phyloP scores from a whole-genome alignment of 2,113 vertebrate species.

The Actenoides hombroni region DNA sequence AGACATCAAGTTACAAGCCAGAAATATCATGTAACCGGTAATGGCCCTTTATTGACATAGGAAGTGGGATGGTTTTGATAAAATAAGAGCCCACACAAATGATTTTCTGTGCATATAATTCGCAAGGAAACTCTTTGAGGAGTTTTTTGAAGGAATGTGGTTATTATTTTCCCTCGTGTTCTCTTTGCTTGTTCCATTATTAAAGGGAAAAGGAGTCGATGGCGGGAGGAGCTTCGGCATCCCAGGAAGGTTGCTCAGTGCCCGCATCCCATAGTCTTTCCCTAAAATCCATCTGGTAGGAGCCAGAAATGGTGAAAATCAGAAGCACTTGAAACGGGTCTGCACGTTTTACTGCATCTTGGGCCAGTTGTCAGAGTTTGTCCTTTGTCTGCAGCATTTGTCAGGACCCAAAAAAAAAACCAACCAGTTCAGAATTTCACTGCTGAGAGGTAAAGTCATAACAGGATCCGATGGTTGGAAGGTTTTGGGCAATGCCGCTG shows the following conservation, averaged over 20 bases:
- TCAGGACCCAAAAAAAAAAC: neutral
- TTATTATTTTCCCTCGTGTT: neutral
- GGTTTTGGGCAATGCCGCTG: fast-evolving
- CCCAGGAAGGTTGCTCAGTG: neutral
- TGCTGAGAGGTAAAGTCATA: neutral
- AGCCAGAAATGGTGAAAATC: neutral
- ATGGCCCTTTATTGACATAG: neutral
- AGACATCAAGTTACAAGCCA: constrained; percentile 16
- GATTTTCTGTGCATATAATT: neutral
- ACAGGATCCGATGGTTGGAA: neutral
- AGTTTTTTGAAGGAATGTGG: neutral
- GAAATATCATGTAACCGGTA: constrained; percentile 17
- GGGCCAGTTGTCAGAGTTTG: neutral
- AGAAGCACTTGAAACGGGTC: neutral
- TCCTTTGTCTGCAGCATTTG: neutral
- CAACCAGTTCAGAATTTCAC: fast-evolving
- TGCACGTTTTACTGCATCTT: fast-evolving
- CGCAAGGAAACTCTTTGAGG: neutral
- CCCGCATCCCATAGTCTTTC: neutral
- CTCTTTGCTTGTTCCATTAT: neutral
- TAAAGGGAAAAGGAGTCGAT: neutral
- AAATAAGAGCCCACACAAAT: neutral
- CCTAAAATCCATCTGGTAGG: neutral
- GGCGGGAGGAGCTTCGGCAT: neutral
- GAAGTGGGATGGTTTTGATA: constrained; percentile 43